Conservation (phyloP, 2,113 vertebrate genomes). For the Erythrocebus patas region DNA sequence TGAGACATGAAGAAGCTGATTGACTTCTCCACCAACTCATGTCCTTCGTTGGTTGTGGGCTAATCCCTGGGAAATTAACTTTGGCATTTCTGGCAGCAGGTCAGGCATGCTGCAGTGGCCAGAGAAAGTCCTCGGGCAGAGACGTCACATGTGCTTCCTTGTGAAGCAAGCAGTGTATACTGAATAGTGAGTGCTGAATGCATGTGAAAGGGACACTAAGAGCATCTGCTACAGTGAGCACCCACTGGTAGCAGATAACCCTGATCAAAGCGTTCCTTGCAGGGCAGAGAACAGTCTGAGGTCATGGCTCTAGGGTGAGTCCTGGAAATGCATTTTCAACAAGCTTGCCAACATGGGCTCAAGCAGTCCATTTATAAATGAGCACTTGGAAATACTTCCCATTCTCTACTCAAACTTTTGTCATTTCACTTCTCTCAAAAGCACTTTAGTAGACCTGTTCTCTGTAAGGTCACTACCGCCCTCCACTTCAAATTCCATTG, state of each 20-base stretch:
- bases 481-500: neutral
- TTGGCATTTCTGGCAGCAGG: constrained; percentile 40
- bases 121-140: constrained; percentile 36
- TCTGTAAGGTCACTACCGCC: neutral
- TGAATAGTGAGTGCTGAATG: neutral
- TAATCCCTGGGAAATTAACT: constrained; percentile 23
- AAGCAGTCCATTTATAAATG: neutral
- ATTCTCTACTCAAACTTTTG: neutral
- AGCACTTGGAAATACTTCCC: neutral
- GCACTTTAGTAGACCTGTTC: neutral
- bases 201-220: neutral
- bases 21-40: neutral
- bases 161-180: neutral
- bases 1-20: neutral
- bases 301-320: neutral
- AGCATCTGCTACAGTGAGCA: neutral
- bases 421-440: constrained; percentile 13
- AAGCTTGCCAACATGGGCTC: neutral
- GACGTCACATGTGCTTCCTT: neutral
- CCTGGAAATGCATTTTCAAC: neutral
- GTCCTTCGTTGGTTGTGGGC: neutral
- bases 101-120: constrained; percentile 1
- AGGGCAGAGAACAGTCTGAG: neutral
- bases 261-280: neutral
- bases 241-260: neutral